Percentiles rank a stretch among this genome's conserved stretches.
phyloP scores from a whole-genome alignment of 1,140 invertebrate genomes.

The Bombus breviceps region DNA sequence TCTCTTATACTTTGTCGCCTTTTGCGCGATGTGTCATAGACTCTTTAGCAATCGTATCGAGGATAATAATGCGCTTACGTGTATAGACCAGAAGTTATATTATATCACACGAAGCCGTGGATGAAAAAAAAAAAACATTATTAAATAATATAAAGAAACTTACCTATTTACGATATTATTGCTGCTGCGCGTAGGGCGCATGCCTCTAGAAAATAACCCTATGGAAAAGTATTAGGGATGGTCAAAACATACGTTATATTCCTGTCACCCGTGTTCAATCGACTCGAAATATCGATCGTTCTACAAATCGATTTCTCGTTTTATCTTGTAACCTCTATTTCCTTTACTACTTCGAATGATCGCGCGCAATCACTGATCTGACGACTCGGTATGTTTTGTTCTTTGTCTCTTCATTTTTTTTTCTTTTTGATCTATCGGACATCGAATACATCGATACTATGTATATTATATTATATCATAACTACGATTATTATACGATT shows the following conservation, averaged over 20 bases:
- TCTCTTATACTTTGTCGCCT: conserved; percentile 59
- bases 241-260: conserved; percentile 63
- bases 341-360: background rate
- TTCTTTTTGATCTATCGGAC: conserved; percentile 38
- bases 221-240: conserved; percentile 73
- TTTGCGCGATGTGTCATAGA: conserved; percentile 67
- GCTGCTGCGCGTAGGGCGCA: conserved; percentile 76
- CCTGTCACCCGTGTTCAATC: conserved; percentile 12
- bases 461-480: background rate
- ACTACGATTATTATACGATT: background rate
- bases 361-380: too few species aligned
- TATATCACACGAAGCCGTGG: conserved; percentile 73
- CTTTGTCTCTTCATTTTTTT: conserved; percentile 12
- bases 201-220: conserved; percentile 74
- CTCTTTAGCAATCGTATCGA: conserved; percentile 77
- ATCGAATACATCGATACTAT: background rate
- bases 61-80: conserved; percentile 80
- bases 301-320: background rate
- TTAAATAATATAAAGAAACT: conserved; percentile 72
- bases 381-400: too few species aligned
- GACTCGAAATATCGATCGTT: conserved; percentile 11
- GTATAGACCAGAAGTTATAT: conserved; percentile 76
- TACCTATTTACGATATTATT: conserved; percentile 76
- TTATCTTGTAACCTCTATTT: background rate
- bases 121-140: conserved; percentile 61